phyloP scores from a whole-genome alignment of 2,888 invertebrate species.

The Caenorhabditis sinica region DNA sequence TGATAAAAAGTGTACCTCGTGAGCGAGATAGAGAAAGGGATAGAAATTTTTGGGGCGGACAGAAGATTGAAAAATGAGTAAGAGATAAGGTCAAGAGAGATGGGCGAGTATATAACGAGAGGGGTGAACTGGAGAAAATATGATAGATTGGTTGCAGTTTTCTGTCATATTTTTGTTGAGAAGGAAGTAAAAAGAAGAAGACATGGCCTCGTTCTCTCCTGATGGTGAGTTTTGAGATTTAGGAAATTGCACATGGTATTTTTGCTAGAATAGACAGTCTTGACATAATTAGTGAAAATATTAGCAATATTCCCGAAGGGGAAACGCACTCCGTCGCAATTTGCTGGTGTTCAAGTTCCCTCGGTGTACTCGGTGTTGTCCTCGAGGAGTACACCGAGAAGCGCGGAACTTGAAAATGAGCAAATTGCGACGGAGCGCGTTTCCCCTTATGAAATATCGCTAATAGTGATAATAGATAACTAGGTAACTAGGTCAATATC shows the following conservation, averaged over 20 bases:
- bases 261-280: too few species aligned
- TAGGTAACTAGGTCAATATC: too few species aligned
- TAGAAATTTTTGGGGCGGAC: neutral
- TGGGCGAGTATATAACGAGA: neutral
- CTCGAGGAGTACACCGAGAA: too few species aligned
- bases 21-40: neutral
- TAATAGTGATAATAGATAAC: too few species aligned
- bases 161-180: neutral
- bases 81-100: neutral
- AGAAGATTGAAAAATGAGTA: neutral
- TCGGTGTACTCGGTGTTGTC: too few species aligned
- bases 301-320: too few species aligned
- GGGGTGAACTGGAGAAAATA: neutral
- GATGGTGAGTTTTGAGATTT: neutral
- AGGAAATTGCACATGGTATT: neutral
- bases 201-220: neutral
- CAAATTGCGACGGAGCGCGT: too few species aligned
- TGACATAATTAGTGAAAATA: too few species aligned
- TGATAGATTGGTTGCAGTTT: constrained; percentile 1
- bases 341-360: too few species aligned
- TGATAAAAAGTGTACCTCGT: constrained; percentile 29
- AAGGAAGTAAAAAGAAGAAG: neutral
- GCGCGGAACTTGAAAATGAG: too few species aligned
- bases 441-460: too few species aligned
- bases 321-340: too few species aligned